Evolutionary conservation across 2,113 vertebrate genomes (phyloP).

Genomic region (Equus przewalskii): DNA sequence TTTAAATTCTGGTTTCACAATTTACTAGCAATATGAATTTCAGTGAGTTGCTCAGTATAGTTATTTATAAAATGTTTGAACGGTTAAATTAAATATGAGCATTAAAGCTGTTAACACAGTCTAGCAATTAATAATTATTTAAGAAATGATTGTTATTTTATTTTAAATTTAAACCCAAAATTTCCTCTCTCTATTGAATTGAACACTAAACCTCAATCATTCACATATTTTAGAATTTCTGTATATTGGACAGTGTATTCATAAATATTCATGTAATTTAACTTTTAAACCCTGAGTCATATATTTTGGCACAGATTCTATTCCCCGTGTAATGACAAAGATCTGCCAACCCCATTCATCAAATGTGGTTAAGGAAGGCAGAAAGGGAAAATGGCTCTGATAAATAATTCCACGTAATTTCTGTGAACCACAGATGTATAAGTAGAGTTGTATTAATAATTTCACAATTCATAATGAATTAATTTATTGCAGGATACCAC

Average conservation of each 20-base stretch:
- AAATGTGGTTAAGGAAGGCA: constrained; percentile 50
- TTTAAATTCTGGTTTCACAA: background rate
- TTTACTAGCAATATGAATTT: background rate
- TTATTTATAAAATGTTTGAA: constrained; percentile 12
- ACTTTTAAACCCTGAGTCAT: constrained; percentile 65
- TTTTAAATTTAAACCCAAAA: background rate
- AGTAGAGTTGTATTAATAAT: constrained; percentile 67
- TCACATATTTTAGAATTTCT: constrained; percentile 45
- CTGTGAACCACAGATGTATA: constrained; percentile 68
- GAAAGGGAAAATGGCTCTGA: constrained; percentile 48
- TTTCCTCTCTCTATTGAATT: background rate
- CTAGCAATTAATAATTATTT: background rate
- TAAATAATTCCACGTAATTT: constrained; percentile 75
- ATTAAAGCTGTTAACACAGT: background rate
- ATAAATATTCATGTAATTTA: constrained; percentile 69
- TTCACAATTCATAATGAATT: constrained; percentile 71
- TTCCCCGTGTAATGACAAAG: constrained; percentile 65
- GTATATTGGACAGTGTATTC: background rate
- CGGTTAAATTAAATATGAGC: background rate
- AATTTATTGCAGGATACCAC: constrained; percentile 60
- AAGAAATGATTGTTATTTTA: background rate
- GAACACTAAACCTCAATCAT: background rate
- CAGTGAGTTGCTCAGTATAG: background rate
- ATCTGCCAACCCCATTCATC: constrained; percentile 61
- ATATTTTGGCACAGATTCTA: constrained; percentile 36